Evolutionary conservation across 2,888 invertebrate genomes (phyloP).

Genomic region (Melinaea menophilus): DNA sequence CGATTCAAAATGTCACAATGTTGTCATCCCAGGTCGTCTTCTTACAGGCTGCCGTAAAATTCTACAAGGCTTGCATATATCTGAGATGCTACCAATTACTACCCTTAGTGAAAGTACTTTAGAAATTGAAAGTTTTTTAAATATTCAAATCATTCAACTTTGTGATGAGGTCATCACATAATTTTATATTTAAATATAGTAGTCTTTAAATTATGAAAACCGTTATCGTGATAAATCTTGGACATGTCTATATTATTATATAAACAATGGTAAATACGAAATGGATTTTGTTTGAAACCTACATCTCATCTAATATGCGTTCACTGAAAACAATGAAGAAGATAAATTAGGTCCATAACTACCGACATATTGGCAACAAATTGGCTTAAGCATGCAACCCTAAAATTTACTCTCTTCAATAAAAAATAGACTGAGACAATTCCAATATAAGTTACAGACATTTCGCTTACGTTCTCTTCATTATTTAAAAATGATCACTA

Average conservation of each 20-base stretch:
- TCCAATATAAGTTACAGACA: constrained; percentile 12
- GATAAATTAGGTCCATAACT: too few species aligned
- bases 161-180: too few species aligned
- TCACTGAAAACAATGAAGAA: background rate
- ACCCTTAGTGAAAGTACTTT: background rate
- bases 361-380: constrained; percentile 1
- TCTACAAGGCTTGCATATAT: constrained; percentile 24
- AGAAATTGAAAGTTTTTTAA: too few species aligned
- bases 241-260: too few species aligned
- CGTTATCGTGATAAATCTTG: too few species aligned
- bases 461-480: constrained; percentile 7
- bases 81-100: constrained; percentile 22
- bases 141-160: background rate
- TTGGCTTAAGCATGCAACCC: constrained; percentile 11
- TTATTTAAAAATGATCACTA: background rate
- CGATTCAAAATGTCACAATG: constrained; percentile 24
- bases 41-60: constrained; percentile 26
- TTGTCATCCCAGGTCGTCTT: constrained; percentile 25
- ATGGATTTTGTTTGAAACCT: background rate
- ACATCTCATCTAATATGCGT: background rate
- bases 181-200: background rate
- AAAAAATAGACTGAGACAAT: constrained; percentile 6
- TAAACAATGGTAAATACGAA: too few species aligned
- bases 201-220: background rate
- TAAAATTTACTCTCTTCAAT: constrained; percentile 10